These are phyloP conservation scores for Lepus timidus DNA, from an alignment of 2,113 vertebrate species.

Conservation along the genomic window DNA sequence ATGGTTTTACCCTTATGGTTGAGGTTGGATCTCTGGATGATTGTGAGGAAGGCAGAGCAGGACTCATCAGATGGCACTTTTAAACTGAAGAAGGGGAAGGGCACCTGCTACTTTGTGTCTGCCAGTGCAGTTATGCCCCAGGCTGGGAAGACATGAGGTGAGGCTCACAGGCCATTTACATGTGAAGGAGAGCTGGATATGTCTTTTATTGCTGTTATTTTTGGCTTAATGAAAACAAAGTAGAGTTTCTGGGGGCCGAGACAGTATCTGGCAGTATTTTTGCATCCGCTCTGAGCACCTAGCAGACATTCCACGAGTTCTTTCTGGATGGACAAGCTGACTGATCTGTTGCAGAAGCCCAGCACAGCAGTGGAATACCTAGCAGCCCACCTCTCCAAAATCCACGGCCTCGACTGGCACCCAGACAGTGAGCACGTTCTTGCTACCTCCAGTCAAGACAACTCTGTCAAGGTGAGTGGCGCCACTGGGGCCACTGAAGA, in stretches of 20 bases:
- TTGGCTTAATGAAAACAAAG: background rate
- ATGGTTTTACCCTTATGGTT: background rate
- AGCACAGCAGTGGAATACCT: slow-evolving; percentile 97
- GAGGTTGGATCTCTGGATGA: background rate
- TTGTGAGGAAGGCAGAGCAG: background rate
- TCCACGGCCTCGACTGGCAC: slow-evolving; percentile 98
- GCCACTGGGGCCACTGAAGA: background rate
- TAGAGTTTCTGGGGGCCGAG: background rate
- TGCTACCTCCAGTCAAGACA: slow-evolving; percentile 98
- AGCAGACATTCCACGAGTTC: background rate
- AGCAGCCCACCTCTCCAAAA: slow-evolving; percentile 98
- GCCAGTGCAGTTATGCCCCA: background rate
- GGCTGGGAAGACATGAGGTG: background rate
- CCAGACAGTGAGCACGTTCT: slow-evolving; percentile 96
- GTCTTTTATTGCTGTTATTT: background rate
- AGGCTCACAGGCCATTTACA: background rate
- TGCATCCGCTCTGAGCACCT: background rate
- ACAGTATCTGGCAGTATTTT: background rate
- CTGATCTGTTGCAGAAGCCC: slow-evolving; percentile 92
- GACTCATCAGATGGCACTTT: background rate
- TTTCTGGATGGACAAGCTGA: background rate
- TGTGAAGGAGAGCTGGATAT: background rate
- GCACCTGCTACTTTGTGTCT: background rate
- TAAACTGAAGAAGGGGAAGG: background rate
- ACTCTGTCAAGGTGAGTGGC: slow-evolving; percentile 95